Base-by-base conservation (phyloP, 30 jellyfish, hydroid and myxozoan genomes). In the Hydra vulgaris region DNA sequence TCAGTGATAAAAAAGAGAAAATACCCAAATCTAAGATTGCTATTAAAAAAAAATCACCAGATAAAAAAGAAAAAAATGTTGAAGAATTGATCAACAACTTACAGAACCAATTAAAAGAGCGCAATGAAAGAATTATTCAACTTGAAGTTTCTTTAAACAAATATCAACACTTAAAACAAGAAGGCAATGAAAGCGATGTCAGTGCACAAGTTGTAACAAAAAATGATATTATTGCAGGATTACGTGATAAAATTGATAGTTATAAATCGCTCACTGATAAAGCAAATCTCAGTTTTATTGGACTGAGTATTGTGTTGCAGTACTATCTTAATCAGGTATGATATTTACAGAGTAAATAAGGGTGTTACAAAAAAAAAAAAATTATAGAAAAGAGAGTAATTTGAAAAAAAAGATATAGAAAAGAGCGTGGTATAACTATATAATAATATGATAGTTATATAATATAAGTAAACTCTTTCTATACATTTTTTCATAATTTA, bases 231-330 rank as follows among this genome's bases (percentile, higher is more conserved):
- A 70, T 69, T 3, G 27, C 67, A 80, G 74, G 7, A 24, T 18
- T 71, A 55, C 24, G 40, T 23, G 83, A 66, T 23, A 53, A 27
- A 23, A 23, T 71, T 7, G 15, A n/a, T 17, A 7, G 22, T 61
- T 15, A 67, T 25, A 40, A 17, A 25, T 54, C 8, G 67, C 69
- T 40, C 85, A 61, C 76, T 8, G 68, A 77, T 1, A 73, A 86
- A 70, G 81, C 94, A 56, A 75, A 79, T 72, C 24, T 66, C 15
- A 95, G 90, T 24, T 26, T 86, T 83, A 92, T 82, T 74, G 97
- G 95, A 25, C 80, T 90, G 26, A 75, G 85, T n/a, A 79, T 90
- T 74, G 92, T 82, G n/a, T 66, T 90, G 71, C 84, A 83, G 74
- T 89, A 82, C 66, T 85, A 86, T 61, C 72, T 86, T 17, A 25